These are phyloP conservation scores for Drosophila repletoides DNA, from an alignment of 1,140 invertebrate genomes.

Conservation along the genomic window DNA sequence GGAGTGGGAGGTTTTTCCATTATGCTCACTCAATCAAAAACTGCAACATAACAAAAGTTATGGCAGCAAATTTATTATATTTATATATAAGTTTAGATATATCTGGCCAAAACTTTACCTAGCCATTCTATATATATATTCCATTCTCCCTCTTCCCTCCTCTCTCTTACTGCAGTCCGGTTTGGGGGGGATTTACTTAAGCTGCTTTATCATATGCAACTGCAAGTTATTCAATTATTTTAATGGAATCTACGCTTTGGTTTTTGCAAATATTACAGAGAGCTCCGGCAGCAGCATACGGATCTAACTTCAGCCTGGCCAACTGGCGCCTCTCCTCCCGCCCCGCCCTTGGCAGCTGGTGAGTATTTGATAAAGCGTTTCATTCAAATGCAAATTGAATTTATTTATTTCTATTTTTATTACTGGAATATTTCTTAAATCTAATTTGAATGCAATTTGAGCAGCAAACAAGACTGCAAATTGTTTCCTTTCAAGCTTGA, in stretches of 20 bases:
- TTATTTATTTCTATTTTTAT: conserved; percentile 2
- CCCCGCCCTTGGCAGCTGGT: conserved; percentile 17
- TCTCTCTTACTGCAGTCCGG: neutral
- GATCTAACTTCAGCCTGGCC: neutral
- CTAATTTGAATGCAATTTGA: no score
- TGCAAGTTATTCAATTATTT: conserved; percentile 79
- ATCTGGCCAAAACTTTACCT: conserved; percentile 51
- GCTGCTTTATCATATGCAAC: conserved; percentile 59
- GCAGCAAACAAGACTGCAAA: no score
- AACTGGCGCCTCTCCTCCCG: no score
- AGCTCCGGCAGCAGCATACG: neutral
- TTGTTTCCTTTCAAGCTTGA: no score
- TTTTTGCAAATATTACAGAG: conserved; percentile 40
- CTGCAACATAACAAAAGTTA: conserved; percentile 70
- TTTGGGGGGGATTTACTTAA: conserved; percentile 57
- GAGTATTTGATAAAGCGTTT: conserved; percentile 43
- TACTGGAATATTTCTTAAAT: neutral
- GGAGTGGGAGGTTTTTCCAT: no score
- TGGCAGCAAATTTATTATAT: conserved; percentile 40
- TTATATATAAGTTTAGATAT: conserved; percentile 62
- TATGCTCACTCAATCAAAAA: conserved; percentile 48
- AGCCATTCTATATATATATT: neutral
- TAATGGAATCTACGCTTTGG: conserved; percentile 58
- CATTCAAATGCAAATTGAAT: conserved; percentile 60
- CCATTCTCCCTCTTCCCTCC: neutral